These are phyloP conservation scores for Cantharis nigra DNA, from an alignment of 2,888 invertebrate genomes.

Conservation along the genomic window DNA sequence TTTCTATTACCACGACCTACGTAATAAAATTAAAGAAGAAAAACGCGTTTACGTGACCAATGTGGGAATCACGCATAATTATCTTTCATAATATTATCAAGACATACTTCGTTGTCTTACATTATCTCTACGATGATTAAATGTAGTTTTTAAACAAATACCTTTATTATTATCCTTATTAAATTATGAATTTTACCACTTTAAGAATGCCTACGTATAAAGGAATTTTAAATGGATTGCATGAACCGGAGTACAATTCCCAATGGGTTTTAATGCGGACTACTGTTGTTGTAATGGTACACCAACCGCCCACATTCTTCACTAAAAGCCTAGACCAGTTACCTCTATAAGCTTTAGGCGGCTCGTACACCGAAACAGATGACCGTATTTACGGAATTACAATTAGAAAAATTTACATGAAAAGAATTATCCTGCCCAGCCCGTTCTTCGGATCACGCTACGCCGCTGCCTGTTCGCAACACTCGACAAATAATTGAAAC, in stretches of 20 bases:
- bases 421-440: too few relatives aligned
- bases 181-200: background rate
- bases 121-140: background rate
- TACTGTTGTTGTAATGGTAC: background rate
- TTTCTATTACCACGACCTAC: background rate
- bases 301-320: background rate
- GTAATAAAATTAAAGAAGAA: conserved; percentile 5
- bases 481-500: too few relatives aligned
- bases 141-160: background rate
- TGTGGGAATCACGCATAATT: conserved; percentile 34
- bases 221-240: background rate
- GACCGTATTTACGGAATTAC: background rate
- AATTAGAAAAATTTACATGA: too few relatives aligned
- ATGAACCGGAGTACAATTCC: background rate
- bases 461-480: too few relatives aligned
- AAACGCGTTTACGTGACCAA: conserved; percentile 26
- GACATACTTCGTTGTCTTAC: background rate
- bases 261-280: background rate
- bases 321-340: background rate
- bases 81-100: conserved; percentile 14
- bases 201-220: background rate
- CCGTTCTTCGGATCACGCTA: too few relatives aligned
- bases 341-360: background rate
- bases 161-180: too few relatives aligned
- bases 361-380: background rate